Evolutionary conservation across 2,888 invertebrate genomes (phyloP), one percentile per base, ranked within the genome.

Genomic region (Meta bourneti): DNA sequence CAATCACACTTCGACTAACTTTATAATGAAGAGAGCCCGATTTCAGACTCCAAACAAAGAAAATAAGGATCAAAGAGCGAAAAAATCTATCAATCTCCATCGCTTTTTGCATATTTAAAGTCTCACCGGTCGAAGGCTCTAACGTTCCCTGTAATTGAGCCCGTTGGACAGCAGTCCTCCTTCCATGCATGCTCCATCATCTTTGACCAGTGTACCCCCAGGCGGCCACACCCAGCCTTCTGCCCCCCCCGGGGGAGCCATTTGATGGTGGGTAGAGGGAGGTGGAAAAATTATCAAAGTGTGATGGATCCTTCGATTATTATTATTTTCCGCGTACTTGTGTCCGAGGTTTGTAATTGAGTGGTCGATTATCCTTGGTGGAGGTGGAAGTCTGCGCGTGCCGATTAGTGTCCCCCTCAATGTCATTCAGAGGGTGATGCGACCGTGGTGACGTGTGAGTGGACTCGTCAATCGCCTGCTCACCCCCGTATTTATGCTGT

Each of bases 261-360:
- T 89, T 84, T 77, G 52, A 49, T 70, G n/a, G 34, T 9, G 13
- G 86, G 48, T 70, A 51, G 75, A n/a, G 79, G 86, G 69, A 19
- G 74, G 19, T 19, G 70, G 70, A 75, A 48, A 34, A 54, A 79
- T 79, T 70, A 89, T 71, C 89, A 83, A 83, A 89, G 89, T 77
- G 83, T 71, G 83, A 89, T 89, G 61, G 89, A 78, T 79, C 16
- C 78, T 82, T 89, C 83, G 84, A 89, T 89, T 83, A 89, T 89
- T 89, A 74, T 89, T 89, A 84, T 89, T 89, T 83, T 80, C 86
- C 69, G 69, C 77, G 75, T 34, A 19, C 51, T 74, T 74, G 72
- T 51, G 69, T 71, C 52, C 51, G 84, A 34, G 84, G 75, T 84
- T 84, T 75, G 84, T 75, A 84, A 84, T 61, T 84, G 84, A 84